phyloP scores from a whole-genome alignment of 2,113 vertebrate genomes.

The Chloropsis cyanopogon region DNA sequence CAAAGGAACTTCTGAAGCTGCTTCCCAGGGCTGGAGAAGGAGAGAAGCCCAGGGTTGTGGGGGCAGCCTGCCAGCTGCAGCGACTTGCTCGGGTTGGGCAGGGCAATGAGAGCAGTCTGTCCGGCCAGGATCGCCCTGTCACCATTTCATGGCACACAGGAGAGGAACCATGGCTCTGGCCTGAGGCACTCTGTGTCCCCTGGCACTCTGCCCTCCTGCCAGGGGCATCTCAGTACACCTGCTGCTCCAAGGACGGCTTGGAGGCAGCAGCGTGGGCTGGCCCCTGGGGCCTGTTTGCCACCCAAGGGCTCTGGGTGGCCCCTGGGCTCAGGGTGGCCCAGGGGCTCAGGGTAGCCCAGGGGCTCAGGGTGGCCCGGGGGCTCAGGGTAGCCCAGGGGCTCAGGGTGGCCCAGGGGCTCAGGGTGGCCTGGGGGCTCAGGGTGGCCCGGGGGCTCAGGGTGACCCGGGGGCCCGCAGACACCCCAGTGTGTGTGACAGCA shows the following conservation, averaged over 20 bases:
- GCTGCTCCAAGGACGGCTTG: neutral
- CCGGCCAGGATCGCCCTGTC: neutral
- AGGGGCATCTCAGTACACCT: rapidly evolving
- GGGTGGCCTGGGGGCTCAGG: rapidly evolving
- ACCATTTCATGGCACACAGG: neutral
- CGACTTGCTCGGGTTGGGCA: rapidly evolving
- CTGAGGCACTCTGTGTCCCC: neutral
- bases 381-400: neutral
- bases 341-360: rapidly evolving
- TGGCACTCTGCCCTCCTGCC: neutral
- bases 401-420: too few species aligned
- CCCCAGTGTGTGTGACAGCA: rapidly evolving
- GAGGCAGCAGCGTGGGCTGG: rapidly evolving
- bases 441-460: rapidly evolving
- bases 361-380: too few species aligned
- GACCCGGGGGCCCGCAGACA: rapidly evolving
- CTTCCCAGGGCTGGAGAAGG: neutral
- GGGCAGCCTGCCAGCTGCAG: neutral
- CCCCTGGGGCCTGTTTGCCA: too few species aligned
- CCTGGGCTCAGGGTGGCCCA: rapidly evolving
- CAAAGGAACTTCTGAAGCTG: neutral
- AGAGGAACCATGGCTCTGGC: neutral
- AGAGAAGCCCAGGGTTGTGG: rapidly evolving
- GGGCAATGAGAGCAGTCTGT: neutral
- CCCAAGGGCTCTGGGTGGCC: neutral